Evolutionary conservation across 2,797 vertebrate genomes (phyloP), one percentile per base, ranked within the genome.

Genomic region (Choloepus didactylus): DNA sequence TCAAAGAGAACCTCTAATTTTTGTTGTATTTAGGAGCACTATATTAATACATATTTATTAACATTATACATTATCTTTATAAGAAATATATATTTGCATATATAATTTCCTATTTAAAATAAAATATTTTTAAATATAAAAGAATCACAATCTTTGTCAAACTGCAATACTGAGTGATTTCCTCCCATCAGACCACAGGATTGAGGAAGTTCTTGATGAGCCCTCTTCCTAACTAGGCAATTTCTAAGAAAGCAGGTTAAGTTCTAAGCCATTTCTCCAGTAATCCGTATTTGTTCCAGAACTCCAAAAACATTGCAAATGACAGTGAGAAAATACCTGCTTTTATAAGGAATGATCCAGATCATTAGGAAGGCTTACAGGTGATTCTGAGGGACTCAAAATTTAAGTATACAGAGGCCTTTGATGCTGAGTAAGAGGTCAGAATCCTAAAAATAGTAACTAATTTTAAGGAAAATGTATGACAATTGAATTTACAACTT

Each of bases 261-360:
- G 8, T 16, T 69, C 31, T 80, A 84, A 93, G 66, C 25, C 44
- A 70, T 49, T 59, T 41, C 35, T 89, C 29, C 69, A 86, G 27
- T 83, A 92, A 91, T 66, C 31, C 85, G 76, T 64, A 80, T 66
- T 64, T 85, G 7, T 62, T 86, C 62, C 25, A 21, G 35, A 67
- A 86, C 82, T 16, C 1, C 6, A 35, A n/a, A 44, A 69, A 85
- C 23, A 19, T 66, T 81, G 59, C 44, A 59, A 80, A 84, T 23
- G 2, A 80, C 91, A 91, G 38, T 81, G 25, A 12, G 46, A 89
- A 72, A 86, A 86, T n/a, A 75, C 19, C 76, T 95, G 79, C 44
- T 7, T 56, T 76, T 41, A 82, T 31, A 73, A 79, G 10, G 41
- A 72, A 79, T 41, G 7, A 12, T 79, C 31, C 31, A 49, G 64